Evolutionary conservation across 30 jellyfish, hydroid and myxozoan species (phyloP), one percentile per base, ranked within the genome.

Genomic region (Chironex yamaguchii): DNA sequence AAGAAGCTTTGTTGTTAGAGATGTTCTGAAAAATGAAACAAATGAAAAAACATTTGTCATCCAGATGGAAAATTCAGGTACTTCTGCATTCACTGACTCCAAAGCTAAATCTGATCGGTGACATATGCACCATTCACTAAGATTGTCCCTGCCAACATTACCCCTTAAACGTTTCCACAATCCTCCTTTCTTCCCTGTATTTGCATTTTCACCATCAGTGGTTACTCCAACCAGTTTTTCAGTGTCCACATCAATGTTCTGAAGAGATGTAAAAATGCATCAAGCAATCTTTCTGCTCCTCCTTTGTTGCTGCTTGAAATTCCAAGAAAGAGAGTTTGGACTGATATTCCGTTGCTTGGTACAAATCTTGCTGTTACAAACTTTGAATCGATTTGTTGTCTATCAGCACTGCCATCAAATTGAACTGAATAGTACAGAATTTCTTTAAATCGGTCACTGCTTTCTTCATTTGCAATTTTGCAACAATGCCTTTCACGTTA

Each of bases 61-160:
- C 86, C 80, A 68, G 87, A 49, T 50, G 62, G 87, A 30, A 22
- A 82, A 53, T 52, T 67, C 86, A 67, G 92, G 79, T 51, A 67
- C 67, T 26, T 64, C 34, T 23, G 92, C 30, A 67, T 82, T 79
- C 22, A 82, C 86, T 31, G 92, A 67, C 58, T 82, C 92, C 86
- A 82, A 51, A 26, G 92, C 92, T 49, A 72, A 52, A 54, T 84
- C 95, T 35, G 95, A 84, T 36, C 82, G 66, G 82, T 71, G 89
- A 42, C 77, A 81, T 27, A 67, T 70, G 52, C 85, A 81, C 76
- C 89, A 85, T 72, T 48, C 83, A 71, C 83, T 70, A 36, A 85
- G 25, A 68, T 66, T 82, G 62, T 82, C 83, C 87, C 75, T 74
- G 53, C 87, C 87, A 42, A 74, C 24, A 36, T 74, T 50, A 23